Percentiles rank a stretch among this genome's conserved stretches.
Conservation (phyloP, 2,113 vertebrate species). For the Centrocercus urophasianus region DNA sequence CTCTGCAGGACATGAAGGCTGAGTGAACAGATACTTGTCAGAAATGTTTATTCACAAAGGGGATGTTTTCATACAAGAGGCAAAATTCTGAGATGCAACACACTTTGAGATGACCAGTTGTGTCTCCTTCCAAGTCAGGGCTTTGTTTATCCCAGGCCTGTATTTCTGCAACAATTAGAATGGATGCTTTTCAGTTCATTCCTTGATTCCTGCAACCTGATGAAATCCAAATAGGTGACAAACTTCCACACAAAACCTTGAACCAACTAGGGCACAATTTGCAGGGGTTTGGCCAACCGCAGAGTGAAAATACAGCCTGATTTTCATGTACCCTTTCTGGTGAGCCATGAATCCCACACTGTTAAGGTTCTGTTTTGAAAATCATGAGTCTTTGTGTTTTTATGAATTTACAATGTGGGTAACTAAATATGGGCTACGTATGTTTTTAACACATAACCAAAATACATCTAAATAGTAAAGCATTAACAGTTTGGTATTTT, state of each 20-base stretch:
- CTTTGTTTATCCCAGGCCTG: neutral
- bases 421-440: neutral
- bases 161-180: neutral
- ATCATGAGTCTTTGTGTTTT: neutral
- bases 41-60: neutral
- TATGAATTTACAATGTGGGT: neutral
- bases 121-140: neutral
- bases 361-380: neutral
- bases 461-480: neutral
- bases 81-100: neutral
- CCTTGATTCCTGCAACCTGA: neutral
- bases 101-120: accelerated
- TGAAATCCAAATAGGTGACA: neutral
- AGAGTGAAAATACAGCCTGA: neutral
- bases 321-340: neutral
- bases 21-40: neutral
- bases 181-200: neutral
- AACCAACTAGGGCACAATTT: neutral
- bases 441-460: neutral
- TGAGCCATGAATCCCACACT: neutral
- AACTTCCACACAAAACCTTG: neutral
- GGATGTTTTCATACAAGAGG: neutral
- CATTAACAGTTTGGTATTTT: neutral
- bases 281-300: neutral
- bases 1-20: neutral